Evolutionary conservation across 2,113 vertebrate species (phyloP).

Genomic region (Mandrillus leucophaeus): DNA sequence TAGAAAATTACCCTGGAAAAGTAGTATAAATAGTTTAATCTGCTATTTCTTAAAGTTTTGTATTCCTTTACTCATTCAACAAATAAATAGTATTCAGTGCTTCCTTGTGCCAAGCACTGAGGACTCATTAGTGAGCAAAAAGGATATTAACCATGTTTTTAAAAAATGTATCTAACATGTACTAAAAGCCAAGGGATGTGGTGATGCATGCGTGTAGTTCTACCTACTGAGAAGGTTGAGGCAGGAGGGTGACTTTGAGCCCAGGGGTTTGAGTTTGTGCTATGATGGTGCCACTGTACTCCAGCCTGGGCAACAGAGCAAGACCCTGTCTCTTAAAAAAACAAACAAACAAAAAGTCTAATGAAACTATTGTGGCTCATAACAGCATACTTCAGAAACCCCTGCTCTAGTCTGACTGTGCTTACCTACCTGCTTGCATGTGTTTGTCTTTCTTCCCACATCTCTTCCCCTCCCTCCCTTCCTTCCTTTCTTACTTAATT

Average conservation of each 20-base stretch:
- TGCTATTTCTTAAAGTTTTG: background rate
- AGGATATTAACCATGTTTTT: background rate
- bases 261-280: no score
- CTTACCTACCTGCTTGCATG: background rate
- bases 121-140: background rate
- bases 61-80: background rate
- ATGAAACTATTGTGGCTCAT: background rate
- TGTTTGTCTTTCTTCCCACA: background rate
- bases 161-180: background rate
- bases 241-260: no score
- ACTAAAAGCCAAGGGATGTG: background rate
- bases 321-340: no score
- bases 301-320: no score
- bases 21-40: conserved; percentile 4
- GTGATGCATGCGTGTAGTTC: no score
- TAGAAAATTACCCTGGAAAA: conserved; percentile 36
- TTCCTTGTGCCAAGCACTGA: background rate
- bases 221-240: no score
- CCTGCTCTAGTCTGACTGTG: background rate
- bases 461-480: background rate
- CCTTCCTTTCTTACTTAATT: background rate
- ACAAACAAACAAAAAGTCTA: background rate
- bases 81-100: background rate
- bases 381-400: background rate
- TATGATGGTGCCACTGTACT: no score